phyloP scores from a whole-genome alignment of 2,888 invertebrate genomes.

The Resseliella maxima region DNA sequence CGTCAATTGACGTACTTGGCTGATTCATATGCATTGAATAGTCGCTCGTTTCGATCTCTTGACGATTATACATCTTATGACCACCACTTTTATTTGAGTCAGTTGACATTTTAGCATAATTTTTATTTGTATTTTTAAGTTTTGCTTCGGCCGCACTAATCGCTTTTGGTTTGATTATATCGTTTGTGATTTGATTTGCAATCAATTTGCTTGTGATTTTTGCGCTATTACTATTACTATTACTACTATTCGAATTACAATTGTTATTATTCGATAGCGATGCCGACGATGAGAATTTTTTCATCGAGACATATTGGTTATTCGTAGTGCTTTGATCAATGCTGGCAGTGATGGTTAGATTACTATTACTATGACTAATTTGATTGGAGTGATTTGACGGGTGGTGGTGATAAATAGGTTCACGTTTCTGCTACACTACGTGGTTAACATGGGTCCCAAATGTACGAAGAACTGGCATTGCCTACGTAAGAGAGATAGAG shows the following conservation, averaged over 20 bases:
- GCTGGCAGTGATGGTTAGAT: conserved; percentile 59
- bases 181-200: conserved; percentile 41
- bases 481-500: conserved; percentile 62
- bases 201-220: conserved; percentile 47
- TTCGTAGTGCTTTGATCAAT: conserved; percentile 53
- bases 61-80: conserved; percentile 20
- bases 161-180: conserved; percentile 43
- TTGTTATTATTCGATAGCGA: conserved; percentile 43
- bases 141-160: conserved; percentile 45
- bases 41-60: conserved; percentile 7
- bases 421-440: conserved; percentile 68
- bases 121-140: conserved; percentile 12
- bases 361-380: conserved; percentile 58
- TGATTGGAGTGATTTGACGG: conserved; percentile 61
- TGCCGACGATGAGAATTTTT: conserved; percentile 38
- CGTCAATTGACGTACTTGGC: neutral
- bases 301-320: conserved; percentile 44
- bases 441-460: conserved; percentile 68
- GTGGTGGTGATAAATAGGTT: conserved; percentile 61
- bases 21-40: conserved; percentile 36
- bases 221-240: neutral
- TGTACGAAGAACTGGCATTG: conserved; percentile 68
- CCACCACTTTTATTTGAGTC: neutral
- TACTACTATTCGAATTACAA: conserved; percentile 11
- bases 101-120: neutral